Conservation (phyloP, 2,797 vertebrate genomes). For the Synanceia verrucosa region DNA sequence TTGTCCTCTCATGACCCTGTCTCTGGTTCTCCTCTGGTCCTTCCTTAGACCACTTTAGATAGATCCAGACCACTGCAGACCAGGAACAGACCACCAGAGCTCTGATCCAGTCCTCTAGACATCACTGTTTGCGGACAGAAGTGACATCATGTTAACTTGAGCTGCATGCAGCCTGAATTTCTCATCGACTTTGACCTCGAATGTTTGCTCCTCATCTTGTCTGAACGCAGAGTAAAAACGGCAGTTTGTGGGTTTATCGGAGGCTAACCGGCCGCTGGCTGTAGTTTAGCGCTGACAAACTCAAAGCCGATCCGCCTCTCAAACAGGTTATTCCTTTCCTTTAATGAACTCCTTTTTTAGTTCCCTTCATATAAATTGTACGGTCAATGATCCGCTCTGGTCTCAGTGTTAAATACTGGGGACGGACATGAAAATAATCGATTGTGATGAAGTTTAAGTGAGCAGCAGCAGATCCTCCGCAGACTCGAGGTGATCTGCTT, state of each 20-base stretch:
- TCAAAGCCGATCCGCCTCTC: background rate
- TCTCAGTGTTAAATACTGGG: background rate
- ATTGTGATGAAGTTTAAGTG: constrained; percentile 24
- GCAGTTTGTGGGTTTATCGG: background rate
- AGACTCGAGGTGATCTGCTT: constrained; percentile 8
- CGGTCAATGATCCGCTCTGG: background rate
- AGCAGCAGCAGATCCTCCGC: background rate
- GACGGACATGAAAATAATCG: constrained; percentile 1
- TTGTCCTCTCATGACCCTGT: too few relatives aligned
- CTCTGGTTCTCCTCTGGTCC: too few relatives aligned
- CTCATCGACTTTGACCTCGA: background rate
- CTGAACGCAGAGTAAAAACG: background rate
- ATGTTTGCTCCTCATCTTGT: background rate
- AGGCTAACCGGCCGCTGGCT: background rate
- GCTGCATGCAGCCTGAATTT: background rate
- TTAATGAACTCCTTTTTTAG: background rate
- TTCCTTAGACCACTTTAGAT: too few relatives aligned
- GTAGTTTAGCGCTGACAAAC: background rate
- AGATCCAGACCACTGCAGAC: too few relatives aligned
- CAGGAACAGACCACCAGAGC: too few relatives aligned
- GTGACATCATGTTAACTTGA: background rate
- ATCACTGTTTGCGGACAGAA: background rate
- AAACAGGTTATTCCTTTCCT: background rate
- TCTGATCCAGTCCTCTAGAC: too few relatives aligned
- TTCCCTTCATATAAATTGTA: background rate